These are phyloP conservation scores for Arion vulgaris DNA, from an alignment of 1,140 invertebrate genomes.

Conservation along the genomic window DNA sequence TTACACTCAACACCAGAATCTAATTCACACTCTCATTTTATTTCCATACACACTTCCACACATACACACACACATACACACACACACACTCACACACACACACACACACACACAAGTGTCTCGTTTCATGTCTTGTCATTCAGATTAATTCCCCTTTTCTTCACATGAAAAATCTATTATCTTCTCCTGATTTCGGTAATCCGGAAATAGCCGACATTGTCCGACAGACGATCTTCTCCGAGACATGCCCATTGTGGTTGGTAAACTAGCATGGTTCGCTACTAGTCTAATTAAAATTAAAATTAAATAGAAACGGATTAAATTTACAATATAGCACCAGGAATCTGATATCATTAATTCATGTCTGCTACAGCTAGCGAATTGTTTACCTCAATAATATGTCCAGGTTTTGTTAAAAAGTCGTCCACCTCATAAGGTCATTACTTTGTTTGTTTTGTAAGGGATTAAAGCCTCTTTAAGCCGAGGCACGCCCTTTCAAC, in stretches of 20 bases:
- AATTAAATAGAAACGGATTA: neutral
- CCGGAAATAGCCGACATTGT: neutral
- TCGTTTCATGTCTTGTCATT: neutral
- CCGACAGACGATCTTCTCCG: neutral
- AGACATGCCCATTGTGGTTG: neutral
- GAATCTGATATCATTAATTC: neutral
- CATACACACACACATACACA: too few species aligned
- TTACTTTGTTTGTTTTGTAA: too few species aligned
- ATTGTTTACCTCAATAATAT: neutral
- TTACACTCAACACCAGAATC: too few species aligned
- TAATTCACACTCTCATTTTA: too few species aligned
- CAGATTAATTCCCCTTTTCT: neutral
- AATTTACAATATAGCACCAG: neutral
- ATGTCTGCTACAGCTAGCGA: neutral
- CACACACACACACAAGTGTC: neutral
- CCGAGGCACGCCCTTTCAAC: too few species aligned
- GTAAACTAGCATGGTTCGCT: neutral
- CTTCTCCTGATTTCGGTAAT: neutral
- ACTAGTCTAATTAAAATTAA: conserved; percentile 3
- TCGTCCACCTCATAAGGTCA: too few species aligned
- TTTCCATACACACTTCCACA: too few species aligned
- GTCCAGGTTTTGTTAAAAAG: too few species aligned
- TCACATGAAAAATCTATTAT: neutral
- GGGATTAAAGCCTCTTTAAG: too few species aligned
- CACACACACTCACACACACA: too few species aligned